phyloP scores from a whole-genome alignment of 2,113 vertebrate genomes.

The Corvus moneduloides region DNA sequence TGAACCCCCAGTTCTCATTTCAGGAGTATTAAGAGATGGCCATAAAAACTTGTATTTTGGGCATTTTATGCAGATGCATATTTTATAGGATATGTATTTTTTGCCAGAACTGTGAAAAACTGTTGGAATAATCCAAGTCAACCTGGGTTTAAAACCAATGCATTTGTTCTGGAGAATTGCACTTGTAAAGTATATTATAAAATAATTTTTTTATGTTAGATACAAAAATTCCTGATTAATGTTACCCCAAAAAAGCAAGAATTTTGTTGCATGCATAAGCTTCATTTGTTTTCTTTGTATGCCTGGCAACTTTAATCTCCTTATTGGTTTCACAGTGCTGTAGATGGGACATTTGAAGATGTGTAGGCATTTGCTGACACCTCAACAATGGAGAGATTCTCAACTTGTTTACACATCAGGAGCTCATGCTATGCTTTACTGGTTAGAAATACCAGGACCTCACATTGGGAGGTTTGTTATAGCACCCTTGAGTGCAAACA shows the following conservation, averaged over 20 bases:
- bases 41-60: neutral
- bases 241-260: neutral
- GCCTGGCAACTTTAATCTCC: neutral
- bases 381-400: neutral
- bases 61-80: neutral
- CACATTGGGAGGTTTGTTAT: neutral
- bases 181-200: neutral
- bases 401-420: neutral
- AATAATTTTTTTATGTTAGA: neutral
- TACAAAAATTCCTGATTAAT: neutral
- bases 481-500: neutral
- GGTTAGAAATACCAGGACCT: neutral
- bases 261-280: neutral
- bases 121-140: neutral
- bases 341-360: neutral
- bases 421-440: neutral
- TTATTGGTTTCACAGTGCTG: neutral
- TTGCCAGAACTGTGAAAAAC: neutral
- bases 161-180: neutral
- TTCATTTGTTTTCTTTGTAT: neutral
- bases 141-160: neutral
- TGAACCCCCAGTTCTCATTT: neutral
- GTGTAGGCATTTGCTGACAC: neutral
- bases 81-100: neutral
- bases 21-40: neutral